Evolutionary conservation across 2,797 vertebrate genomes (phyloP).

Genomic region (Microctenopoma steveboyesi): DNA sequence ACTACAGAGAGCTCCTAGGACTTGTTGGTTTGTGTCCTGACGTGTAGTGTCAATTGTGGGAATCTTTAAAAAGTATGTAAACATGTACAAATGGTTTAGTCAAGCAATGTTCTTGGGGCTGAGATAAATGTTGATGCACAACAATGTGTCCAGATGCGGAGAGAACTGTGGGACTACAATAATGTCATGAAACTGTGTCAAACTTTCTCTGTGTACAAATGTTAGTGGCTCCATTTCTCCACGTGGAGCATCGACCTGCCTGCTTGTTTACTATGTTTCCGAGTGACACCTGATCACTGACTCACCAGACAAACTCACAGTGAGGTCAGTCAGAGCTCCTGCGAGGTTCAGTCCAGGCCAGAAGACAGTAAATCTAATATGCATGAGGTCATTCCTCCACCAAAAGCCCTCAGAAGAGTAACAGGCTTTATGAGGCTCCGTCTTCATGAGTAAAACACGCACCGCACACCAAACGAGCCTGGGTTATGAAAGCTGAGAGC

Average conservation of each 20-base stretch:
- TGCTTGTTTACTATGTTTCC: conserved; percentile 41
- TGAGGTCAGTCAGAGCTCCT: conserved; percentile 27
- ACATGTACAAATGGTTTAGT: too few species aligned
- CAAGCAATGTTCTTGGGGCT: not conserved
- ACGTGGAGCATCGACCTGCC: conserved; percentile 15
- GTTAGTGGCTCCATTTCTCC: not conserved
- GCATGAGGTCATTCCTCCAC: conserved; percentile 62
- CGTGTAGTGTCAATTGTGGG: too few species aligned
- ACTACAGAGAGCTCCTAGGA: too few species aligned
- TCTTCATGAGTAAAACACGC: conserved; percentile 61
- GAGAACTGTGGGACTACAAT: not conserved
- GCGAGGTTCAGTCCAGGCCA: conserved; percentile 40
- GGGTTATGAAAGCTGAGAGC: conserved; percentile 40
- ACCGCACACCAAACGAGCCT: conserved; percentile 28
- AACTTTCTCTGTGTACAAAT: not conserved
- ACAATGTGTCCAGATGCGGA: not conserved
- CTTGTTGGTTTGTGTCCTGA: too few species aligned
- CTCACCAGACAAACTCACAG: conserved; percentile 30
- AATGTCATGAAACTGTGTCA: conserved; percentile 2
- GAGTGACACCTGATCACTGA: conserved; percentile 28
- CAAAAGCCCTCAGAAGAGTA: conserved; percentile 46
- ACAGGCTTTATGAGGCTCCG: conserved; percentile 54
- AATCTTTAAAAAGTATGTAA: too few species aligned
- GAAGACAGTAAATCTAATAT: conserved; percentile 55
- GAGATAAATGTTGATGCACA: not conserved